phyloP scores from a whole-genome alignment of 2,888 invertebrate species.

The Eupithecia insigniata region DNA sequence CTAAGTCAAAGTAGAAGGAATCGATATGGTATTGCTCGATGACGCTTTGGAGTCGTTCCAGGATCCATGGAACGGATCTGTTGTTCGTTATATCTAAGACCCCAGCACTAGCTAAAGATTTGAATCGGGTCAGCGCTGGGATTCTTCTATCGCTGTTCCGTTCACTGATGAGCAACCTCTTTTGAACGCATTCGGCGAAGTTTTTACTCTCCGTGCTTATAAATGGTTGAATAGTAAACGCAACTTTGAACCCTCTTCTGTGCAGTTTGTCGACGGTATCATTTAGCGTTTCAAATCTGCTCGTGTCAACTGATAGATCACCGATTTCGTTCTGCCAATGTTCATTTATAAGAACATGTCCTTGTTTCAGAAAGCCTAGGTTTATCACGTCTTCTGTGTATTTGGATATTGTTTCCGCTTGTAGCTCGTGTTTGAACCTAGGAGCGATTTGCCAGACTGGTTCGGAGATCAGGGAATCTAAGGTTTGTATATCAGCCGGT shows the following conservation, averaged over 20 bases:
- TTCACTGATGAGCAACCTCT: slow-evolving; percentile 90
- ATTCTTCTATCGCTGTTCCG: slow-evolving; percentile 90
- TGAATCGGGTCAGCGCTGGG: slow-evolving; percentile 92
- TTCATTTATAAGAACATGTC: slow-evolving; percentile 91
- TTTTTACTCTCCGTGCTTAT: slow-evolving; percentile 93
- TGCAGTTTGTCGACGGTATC: slow-evolving; percentile 92
- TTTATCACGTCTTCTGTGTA: slow-evolving; percentile 93
- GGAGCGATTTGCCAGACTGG: slow-evolving; percentile 95
- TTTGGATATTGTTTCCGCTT: slow-evolving; percentile 89
- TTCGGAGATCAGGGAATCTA: slow-evolving; percentile 90
- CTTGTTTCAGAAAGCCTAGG: slow-evolving; percentile 90
- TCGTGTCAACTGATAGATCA: slow-evolving; percentile 92
- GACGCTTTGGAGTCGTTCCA: slow-evolving; percentile 88
- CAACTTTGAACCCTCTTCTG: slow-evolving; percentile 93
- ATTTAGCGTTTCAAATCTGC: slow-evolving; percentile 90
- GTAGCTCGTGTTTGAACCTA: slow-evolving; percentile 85
- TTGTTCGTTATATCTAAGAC: slow-evolving; percentile 95
- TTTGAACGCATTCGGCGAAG: slow-evolving; percentile 91
- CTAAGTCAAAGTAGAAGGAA: slow-evolving; percentile 93
- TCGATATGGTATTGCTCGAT: slow-evolving; percentile 91
- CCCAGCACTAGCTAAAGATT: slow-evolving; percentile 91
- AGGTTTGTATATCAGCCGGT: slow-evolving; percentile 88
- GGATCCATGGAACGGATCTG: slow-evolving; percentile 91
- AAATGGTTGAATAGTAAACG: slow-evolving; percentile 95
- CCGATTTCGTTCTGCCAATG: slow-evolving; percentile 94